Base-by-base conservation (phyloP, 2,888 invertebrate species). In the Ischnura elegans region DNA sequence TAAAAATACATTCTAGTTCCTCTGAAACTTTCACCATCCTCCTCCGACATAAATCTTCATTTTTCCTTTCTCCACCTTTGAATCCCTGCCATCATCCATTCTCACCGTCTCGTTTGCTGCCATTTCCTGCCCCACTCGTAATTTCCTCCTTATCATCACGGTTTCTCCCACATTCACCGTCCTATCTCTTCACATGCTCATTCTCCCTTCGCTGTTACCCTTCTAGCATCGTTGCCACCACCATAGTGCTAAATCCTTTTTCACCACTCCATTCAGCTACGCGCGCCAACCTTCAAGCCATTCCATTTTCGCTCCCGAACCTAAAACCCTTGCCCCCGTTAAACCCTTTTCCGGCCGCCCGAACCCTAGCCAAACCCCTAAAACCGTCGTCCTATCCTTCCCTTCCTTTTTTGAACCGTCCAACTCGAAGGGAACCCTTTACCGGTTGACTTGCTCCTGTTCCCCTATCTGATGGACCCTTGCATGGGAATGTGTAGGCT, bases 101-200 rank as follows among this genome's bases (percentile, higher is more conserved):
- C 86, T 46, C 86, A n/a, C 45, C 25, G 86, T 86, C 86, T 45
- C 45, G 46, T 86, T 86, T 86, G 46, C 86, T 46, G n/a, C 46
- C 86, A 86, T 86, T 46, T 86, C 85, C 86, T 86, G 45, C 25
- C 21, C 86, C n/a, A 25, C 86, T 86, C 86, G 46, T 25, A 86
- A 86, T 46, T 86, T 46, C 43, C 43, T 46, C 86, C 86, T 86
- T 86, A 86, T 86, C 86, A 36, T 25, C 86, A 19, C 46, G 0
- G 19, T 43, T 25, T 42, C 85, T 84, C 42, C 76, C 76, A 13
- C n/a, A n/a, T 36, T 76, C 36, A 76, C 36, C 6, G 61, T 10
- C 61, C 25, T 36, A 13, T 76, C 76, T 76, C 36, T 29, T 25
- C 13, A 29, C 36, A 10, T 36, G 51, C 36, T 16, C 76, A 29